Percentiles rank a stretch among this genome's conserved stretches.
These are phyloP conservation scores for Melipona quadrifasciata DNA, from an alignment of 1,140 invertebrate genomes.

Conservation along the genomic window DNA sequence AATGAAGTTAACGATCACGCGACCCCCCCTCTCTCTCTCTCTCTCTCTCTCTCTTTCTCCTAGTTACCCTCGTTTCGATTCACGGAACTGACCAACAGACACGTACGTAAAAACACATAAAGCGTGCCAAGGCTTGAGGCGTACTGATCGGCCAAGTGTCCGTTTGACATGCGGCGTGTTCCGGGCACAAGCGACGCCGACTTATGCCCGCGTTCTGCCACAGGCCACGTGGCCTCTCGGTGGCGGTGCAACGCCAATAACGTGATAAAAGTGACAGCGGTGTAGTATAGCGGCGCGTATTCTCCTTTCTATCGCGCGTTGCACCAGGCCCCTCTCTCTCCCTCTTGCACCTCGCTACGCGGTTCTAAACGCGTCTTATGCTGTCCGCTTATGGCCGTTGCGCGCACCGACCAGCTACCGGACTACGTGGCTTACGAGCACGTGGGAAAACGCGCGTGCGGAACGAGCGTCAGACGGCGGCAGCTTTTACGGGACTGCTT, in stretches of 20 bases:
- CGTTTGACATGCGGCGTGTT: not conserved
- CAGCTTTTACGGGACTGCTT: conserved; percentile 68
- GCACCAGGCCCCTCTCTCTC: conserved; percentile 7
- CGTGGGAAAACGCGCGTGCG: conserved; percentile 78
- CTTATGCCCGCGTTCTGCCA: conserved; percentile 39
- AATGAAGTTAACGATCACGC: not conserved
- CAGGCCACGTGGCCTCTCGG: conserved; percentile 64
- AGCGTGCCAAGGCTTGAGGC: conserved; percentile 64
- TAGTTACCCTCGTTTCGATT: conserved; percentile 2
- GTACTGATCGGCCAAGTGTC: conserved; percentile 48
- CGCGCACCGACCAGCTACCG: not conserved
- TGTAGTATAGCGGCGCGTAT: conserved; percentile 43
- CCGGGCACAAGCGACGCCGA: conserved; percentile 9
- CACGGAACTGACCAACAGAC: conserved; percentile 33
- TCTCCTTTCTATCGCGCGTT: conserved; percentile 15
- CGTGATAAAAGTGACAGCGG: conserved; percentile 55
- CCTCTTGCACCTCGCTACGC: conserved; percentile 18
- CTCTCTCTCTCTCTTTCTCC: not conserved
- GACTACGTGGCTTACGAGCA: conserved; percentile 68
- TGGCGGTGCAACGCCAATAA: conserved; percentile 31
- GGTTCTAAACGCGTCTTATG: conserved; percentile 49
- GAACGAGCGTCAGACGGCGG: conserved; percentile 63
- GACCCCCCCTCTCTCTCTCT: too few relatives aligned
- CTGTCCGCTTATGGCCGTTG: not conserved
- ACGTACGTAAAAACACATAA: conserved; percentile 50